These are phyloP conservation scores for Gandaritis pyraliata DNA, from an alignment of 2,888 invertebrate species.

Conservation along the genomic window DNA sequence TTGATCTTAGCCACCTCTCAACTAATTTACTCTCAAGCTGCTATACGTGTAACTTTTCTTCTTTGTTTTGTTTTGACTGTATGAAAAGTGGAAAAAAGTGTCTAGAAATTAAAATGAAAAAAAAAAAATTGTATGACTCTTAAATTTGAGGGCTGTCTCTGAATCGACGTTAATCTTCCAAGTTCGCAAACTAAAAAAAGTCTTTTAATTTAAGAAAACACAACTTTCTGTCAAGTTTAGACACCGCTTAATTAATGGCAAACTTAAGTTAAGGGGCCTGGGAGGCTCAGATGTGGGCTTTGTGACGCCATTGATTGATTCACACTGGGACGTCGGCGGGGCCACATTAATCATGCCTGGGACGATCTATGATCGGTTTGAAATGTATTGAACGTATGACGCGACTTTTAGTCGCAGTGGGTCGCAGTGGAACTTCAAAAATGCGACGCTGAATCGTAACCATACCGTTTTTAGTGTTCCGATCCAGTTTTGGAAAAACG, in stretches of 20 bases:
- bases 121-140: background rate
- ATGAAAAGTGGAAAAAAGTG: too few species aligned
- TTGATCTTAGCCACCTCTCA: too few species aligned
- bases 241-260: slow-evolving; percentile 45
- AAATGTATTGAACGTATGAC: slow-evolving; percentile 10
- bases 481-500: too few species aligned
- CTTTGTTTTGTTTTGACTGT: too few species aligned
- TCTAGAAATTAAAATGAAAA: too few species aligned
- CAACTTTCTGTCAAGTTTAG: slow-evolving; percentile 41
- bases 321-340: slow-evolving; percentile 46
- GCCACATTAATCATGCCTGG: slow-evolving; percentile 61
- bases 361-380: slow-evolving; percentile 40
- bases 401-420: slow-evolving; percentile 22
- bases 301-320: slow-evolving; percentile 67
- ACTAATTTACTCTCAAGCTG: too few species aligned
- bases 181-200: slow-evolving; percentile 18
- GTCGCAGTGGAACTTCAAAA: too few species aligned
- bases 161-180: slow-evolving; percentile 21
- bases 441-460: too few species aligned
- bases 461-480: too few species aligned
- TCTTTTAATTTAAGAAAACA: slow-evolving; percentile 25
- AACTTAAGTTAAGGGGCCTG: slow-evolving; percentile 49
- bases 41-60: too few species aligned
- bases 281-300: slow-evolving; percentile 51
- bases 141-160: background rate